A percentile compares a stretch with the other conserved stretches of the same genome.
phyloP scores from a whole-genome alignment of 2,113 vertebrate species.

The Coreoperca whiteheadi region DNA sequence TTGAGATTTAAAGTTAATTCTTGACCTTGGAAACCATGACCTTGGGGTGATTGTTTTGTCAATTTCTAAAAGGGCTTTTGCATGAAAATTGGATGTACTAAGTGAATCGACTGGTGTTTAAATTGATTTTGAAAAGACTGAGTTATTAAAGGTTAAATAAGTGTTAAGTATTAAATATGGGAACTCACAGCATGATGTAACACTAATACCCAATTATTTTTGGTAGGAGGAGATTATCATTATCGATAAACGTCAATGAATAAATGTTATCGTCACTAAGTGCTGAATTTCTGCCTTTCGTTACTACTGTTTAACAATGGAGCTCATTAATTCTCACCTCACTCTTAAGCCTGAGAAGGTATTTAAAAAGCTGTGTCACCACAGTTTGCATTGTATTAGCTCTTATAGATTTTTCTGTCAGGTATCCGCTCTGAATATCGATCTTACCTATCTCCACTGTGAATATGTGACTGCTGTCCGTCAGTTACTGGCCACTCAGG shows the following conservation, averaged over 20 bases:
- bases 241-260: not conserved
- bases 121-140: not conserved
- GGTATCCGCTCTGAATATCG: constrained; percentile 28
- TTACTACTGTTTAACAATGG: not conserved
- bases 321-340: constrained; percentile 1
- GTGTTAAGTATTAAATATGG: not conserved
- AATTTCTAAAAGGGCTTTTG: not conserved
- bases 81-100: not conserved
- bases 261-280: not conserved
- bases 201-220: not conserved
- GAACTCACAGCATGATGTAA: not conserved
- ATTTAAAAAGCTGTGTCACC: not conserved
- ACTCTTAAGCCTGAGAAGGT: not conserved
- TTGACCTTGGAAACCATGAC: not conserved
- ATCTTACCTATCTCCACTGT: not conserved
- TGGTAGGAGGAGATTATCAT: not conserved
- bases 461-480: constrained; percentile 35
- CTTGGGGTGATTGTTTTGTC: not conserved
- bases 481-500: constrained; percentile 3
- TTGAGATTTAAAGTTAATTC: not conserved
- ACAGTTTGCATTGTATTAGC: constrained; percentile 35
- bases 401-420: constrained; percentile 30
- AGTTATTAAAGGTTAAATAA: constrained; percentile 7
- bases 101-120: not conserved
- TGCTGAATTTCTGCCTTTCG: not conserved